These are phyloP conservation scores for Diceros bicornis DNA, from an alignment of 2,797 vertebrate species.

Conservation along the genomic window DNA sequence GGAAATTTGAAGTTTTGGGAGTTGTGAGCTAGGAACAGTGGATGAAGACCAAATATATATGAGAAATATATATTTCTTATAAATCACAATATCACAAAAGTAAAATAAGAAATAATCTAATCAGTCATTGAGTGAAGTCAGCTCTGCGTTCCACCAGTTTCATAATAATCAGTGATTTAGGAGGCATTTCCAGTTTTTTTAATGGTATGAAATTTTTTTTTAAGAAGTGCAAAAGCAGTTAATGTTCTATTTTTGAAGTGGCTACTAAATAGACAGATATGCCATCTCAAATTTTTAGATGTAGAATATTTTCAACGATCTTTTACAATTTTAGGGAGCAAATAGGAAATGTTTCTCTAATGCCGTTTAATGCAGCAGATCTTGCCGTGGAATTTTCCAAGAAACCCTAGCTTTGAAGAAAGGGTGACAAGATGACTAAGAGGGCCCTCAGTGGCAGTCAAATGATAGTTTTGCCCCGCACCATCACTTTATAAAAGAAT, in stretches of 20 bases:
- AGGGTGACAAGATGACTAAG: neutral
- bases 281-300: neutral
- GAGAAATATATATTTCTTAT: neutral
- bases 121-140: neutral
- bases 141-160: neutral
- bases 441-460: neutral
- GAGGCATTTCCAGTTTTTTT: constrained; percentile 17
- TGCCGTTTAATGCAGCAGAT: neutral
- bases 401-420: constrained; percentile 37
- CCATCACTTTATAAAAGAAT: constrained; percentile 9
- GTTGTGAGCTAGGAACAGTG: neutral
- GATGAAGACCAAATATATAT: neutral
- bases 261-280: neutral
- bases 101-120: neutral
- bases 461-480: neutral
- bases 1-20: neutral
- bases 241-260: constrained; percentile 12
- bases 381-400: neutral
- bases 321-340: constrained; percentile 24
- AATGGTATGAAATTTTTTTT: neutral
- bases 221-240: neutral
- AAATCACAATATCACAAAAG: neutral
- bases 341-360: neutral
- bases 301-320: neutral
- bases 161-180: neutral